Evolutionary conservation across 2,888 invertebrate genomes (phyloP), one percentile per base, ranked within the genome.

Genomic region (Nomada flava): DNA sequence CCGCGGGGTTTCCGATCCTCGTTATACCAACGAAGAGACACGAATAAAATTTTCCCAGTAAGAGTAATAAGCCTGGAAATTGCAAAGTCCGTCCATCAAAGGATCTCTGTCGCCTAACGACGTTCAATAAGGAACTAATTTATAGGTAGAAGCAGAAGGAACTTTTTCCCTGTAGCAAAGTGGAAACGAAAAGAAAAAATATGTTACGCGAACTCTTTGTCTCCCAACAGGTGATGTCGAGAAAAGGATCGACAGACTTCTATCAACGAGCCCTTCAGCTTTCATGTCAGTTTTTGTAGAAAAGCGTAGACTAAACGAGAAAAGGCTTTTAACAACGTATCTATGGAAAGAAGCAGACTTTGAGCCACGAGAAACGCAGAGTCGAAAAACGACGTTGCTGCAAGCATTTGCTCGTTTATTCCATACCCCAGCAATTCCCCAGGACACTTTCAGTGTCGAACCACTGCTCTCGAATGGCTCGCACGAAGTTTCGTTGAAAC

Each of bases 71-170:
- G 62, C 63, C 59, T 1, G 36, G 59, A 59, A 76, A 77, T 77
- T 73, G 52, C 77, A 9, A 42, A 20, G 53, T 10, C 29, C 60
- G 65, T 44, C 29, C 52, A 29, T 67, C 77, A 60, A 73, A 77
- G 73, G 53, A 65, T n/a, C 13, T 29, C 60, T 44, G 60, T 55
- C 63, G 36, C 20, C 47, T 53, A 63, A 62, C 59, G 26, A 20
- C 26, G 50, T 63, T 71, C 76, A 44, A 65, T 63, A 50, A 64
- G 73, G n/a, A 63, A 73, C 59, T 81, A 73, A 79, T 68, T 73
- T 69, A 53, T 29, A 64, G 15, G 11, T 36, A 47, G 23, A 55
- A 20, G 42, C 20, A 29, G 42, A 65, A 64, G 53, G 63, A 47
- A 36, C 44, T 75, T 55, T 2, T 13, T 47, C 47, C 23, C n/a